Percentiles rank a stretch among this genome's conserved stretches.
Conservation (phyloP, 2,797 vertebrate species). For the Rhincodon typus region DNA sequence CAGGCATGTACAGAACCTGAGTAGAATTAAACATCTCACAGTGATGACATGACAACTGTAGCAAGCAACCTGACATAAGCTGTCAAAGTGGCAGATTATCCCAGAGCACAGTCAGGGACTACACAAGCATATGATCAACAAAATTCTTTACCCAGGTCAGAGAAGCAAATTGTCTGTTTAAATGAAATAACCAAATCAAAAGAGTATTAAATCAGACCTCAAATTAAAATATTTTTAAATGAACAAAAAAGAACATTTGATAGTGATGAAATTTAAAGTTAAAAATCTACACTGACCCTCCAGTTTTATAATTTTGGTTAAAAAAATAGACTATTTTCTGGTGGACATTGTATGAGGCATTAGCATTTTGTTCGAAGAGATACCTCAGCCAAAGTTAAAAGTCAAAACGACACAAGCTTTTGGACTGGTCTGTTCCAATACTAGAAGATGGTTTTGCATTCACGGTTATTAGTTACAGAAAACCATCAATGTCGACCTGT, state of each 20-base stretch:
- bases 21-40: slow-evolving; percentile 26
- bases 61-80: neutral
- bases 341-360: neutral
- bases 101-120: neutral
- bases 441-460: neutral
- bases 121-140: slow-evolving; percentile 24
- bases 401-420: neutral
- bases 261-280: slow-evolving; percentile 12
- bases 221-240: neutral
- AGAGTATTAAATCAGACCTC: neutral
- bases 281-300: neutral
- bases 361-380: neutral
- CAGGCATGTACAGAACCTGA: slow-evolving; percentile 26
- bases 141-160: neutral
- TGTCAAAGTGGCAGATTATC: slow-evolving; percentile 26
- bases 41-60: slow-evolving; percentile 19
- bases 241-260: neutral
- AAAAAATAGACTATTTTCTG: neutral
- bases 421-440: neutral
- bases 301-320: neutral
- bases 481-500: neutral
- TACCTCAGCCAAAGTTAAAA: neutral
- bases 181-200: neutral
- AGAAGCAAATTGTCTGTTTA: neutral
- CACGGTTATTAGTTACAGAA: neutral